Base-by-base conservation (phyloP, 53 echinoderm and acorn worm species). In the Temnopleurus reevesii region DNA sequence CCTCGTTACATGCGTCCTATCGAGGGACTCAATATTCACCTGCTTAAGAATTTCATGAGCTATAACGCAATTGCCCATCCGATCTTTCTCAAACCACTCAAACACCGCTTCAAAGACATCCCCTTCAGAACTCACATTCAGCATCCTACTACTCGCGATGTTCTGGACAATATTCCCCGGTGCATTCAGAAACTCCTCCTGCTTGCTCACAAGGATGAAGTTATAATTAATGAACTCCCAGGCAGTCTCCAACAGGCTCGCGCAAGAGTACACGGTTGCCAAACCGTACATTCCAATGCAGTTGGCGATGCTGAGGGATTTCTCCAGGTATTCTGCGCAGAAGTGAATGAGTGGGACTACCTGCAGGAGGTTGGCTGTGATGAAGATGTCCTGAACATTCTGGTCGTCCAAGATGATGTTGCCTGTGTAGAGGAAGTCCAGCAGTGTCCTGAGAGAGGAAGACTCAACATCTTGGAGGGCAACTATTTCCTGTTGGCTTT, bases 211-310 rank as follows among this genome's bases (percentile, higher is more conserved):
- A 1, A 43, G 19, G 15, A 46, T 7, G 56, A 93, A 90, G 46
- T 95, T 89, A 59, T 93, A 93, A 46, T 94, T 95, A 56, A 95
- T 91, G 65, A 63, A 95, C 79, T 95, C 95, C 92, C 94, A 94
- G 12, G 95, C 89, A 29, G 94, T 89, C 86, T 93, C 92, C 46
- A 76, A 81, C 44, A 95, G 83, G 34, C 64, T 81, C 29, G 83
- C 49, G 46, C 92, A 92, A 53, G 90, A 83, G 81, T 89, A 92
- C 3, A 77, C 80, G 19, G 44, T 77, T 8, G 95, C 95, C 44
- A 95, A 56, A 51, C 92, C 60, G 76, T 92, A 92, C 86, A 95
- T 93, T 19, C 94, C 95, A 43, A 95, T 76, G 45, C 95, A 95
- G 86, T 95, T 95, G 4, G 86, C 71, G 13, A 91, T 86, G 80